Evolutionary conservation across 2,797 vertebrate genomes (phyloP).

Genomic region (Trematomus bernacchii): DNA sequence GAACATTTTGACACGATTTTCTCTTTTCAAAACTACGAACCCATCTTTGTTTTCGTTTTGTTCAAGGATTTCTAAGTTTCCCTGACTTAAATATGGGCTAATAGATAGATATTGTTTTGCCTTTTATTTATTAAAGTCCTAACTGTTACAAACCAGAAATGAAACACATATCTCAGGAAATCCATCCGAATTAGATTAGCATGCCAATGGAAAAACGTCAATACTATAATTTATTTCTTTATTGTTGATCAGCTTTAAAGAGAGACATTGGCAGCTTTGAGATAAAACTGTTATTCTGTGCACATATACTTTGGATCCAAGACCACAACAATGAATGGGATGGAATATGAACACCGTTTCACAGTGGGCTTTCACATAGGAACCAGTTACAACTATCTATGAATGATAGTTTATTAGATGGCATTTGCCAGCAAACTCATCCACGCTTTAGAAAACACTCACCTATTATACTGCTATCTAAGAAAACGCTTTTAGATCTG

Average conservation of each 20-base stretch:
- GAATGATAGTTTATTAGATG: slow-evolving; percentile 46
- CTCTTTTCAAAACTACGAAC: slow-evolving; percentile 38
- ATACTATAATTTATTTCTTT: background rate
- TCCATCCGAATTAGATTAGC: slow-evolving; percentile 43
- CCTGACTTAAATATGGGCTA: slow-evolving; percentile 12
- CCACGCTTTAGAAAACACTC: slow-evolving; percentile 33
- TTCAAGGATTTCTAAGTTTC: background rate
- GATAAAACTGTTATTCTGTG: slow-evolving; percentile 35
- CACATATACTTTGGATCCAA: slow-evolving; percentile 32
- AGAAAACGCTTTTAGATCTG: slow-evolving; percentile 31
- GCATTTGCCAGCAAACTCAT: slow-evolving; percentile 53
- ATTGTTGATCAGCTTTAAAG: background rate
- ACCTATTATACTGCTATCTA: slow-evolving; percentile 30
- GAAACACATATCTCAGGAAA: slow-evolving; percentile 74
- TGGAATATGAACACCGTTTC: slow-evolving; percentile 71
- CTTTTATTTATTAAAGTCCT: slow-evolving; percentile 45
- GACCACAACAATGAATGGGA: slow-evolving; percentile 10
- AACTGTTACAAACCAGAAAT: slow-evolving; percentile 20
- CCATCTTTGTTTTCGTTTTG: slow-evolving; percentile 31
- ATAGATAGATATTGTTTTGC: slow-evolving; percentile 22
- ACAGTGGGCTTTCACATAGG: slow-evolving; percentile 40
- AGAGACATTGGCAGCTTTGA: slow-evolving; percentile 17
- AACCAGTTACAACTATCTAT: slow-evolving; percentile 32
- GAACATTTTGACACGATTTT: slow-evolving; percentile 29
- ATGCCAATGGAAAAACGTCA: slow-evolving; percentile 26